A percentile compares a stretch with the other conserved stretches of the same genome.
Conservation (phyloP, 2,888 invertebrate genomes). For the Galerucella nymphaeae region DNA sequence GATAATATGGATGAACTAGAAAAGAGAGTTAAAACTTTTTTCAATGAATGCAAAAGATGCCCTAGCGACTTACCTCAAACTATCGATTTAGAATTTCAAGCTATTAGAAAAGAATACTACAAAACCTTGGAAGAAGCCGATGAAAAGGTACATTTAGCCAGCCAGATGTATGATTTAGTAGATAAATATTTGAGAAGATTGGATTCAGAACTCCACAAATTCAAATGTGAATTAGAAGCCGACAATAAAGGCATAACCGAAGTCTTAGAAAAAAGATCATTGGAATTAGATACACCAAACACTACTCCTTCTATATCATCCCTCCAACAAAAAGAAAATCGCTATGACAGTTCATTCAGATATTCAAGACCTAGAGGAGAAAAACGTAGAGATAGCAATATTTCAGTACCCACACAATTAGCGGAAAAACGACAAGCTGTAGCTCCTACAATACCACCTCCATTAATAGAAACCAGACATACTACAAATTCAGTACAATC, state of each 20-base stretch:
- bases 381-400: conserved; percentile 79
- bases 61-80: conserved; percentile 73
- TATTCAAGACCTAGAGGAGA: conserved; percentile 71
- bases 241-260: conserved; percentile 99
- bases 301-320: conserved; percentile 65
- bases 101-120: conserved; percentile 87
- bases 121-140: conserved; percentile 95
- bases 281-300: conserved; percentile 84
- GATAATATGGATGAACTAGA: conserved; percentile 93
- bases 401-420: conserved; percentile 61
- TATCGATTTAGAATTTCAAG: conserved; percentile 85
- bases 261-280: conserved; percentile 89
- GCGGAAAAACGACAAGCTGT: conserved; percentile 65
- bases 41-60: conserved; percentile 81
- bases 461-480: conserved; percentile 56
- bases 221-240: conserved; percentile 98
- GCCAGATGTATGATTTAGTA: conserved; percentile 94
- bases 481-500: conserved; percentile 44
- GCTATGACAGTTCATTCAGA: conserved; percentile 66
- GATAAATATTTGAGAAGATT: conserved; percentile 91
- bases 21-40: conserved; percentile 88
- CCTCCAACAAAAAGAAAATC: conserved; percentile 86
- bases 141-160: conserved; percentile 93
- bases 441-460: conserved; percentile 51
- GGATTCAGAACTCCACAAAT: conserved; percentile 92